Percentiles rank a stretch among this genome's conserved stretches.
phyloP scores from a whole-genome alignment of 2,113 vertebrate species.

The Lutjanus erythropterus region DNA sequence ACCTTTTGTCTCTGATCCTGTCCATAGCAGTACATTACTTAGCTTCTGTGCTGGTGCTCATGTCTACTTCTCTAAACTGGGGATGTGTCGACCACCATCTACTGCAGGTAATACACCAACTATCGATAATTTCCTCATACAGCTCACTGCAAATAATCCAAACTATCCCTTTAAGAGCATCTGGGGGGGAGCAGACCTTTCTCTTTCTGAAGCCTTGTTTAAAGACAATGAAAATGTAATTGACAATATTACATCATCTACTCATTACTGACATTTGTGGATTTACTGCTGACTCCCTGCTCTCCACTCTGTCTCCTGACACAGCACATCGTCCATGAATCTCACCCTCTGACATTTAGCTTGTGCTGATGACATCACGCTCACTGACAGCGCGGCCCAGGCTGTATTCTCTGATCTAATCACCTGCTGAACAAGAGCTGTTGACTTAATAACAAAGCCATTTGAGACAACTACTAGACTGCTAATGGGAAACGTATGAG shows the following conservation, averaged over 20 bases:
- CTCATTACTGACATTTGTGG: slow-evolving; percentile 33
- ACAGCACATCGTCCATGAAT: slow-evolving; percentile 48
- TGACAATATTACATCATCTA: slow-evolving; percentile 4
- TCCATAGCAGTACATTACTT: too few species aligned
- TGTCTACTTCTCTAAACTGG: too few species aligned
- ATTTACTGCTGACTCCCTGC: slow-evolving; percentile 39
- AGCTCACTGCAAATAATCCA: too few species aligned
- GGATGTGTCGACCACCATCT: too few species aligned
- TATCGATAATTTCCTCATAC: too few species aligned
- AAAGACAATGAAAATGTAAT: not conserved
- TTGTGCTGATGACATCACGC: slow-evolving; percentile 51
- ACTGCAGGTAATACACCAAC: too few species aligned
- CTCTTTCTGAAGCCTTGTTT: not conserved
- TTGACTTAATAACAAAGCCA: slow-evolving; percentile 70
- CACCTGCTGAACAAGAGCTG: slow-evolving; percentile 70
- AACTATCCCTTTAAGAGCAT: too few species aligned
- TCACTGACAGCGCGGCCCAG: slow-evolving; percentile 35
- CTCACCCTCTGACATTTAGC: slow-evolving; percentile 67
- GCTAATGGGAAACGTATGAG: slow-evolving; percentile 48
- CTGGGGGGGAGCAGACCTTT: slow-evolving; percentile 22
- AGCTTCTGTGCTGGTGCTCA: too few species aligned
- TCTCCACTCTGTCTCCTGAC: slow-evolving; percentile 43
- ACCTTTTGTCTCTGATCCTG: too few species aligned
- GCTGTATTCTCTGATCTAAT: slow-evolving; percentile 69
- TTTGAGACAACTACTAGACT: slow-evolving; percentile 45